A percentile compares a stretch with the other conserved stretches of the same genome.
These are phyloP conservation scores for Ormyrus thymus DNA, from an alignment of 2,888 invertebrate species.

Conservation along the genomic window DNA sequence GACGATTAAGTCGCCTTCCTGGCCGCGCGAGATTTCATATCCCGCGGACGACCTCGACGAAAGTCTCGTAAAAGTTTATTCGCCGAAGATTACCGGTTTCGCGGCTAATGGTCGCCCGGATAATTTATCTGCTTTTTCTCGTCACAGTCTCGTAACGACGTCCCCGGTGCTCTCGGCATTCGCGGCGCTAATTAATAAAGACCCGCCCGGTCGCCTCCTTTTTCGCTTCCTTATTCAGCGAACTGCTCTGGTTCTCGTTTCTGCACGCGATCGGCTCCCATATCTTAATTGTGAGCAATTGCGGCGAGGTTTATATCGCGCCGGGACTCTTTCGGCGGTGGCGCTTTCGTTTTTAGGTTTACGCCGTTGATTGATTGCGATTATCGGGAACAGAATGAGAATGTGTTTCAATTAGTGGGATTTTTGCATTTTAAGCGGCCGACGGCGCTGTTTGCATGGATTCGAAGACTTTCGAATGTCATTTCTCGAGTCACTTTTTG, in stretches of 20 bases:
- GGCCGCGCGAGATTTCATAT: conserved; percentile 43
- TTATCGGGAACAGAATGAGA: too few species aligned
- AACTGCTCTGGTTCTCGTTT: neutral
- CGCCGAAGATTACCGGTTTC: conserved; percentile 53
- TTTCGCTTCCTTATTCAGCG: neutral
- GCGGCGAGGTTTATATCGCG: too few species aligned
- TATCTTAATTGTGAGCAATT: too few species aligned
- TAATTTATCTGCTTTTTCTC: conserved; percentile 49
- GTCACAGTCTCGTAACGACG: conserved; percentile 23
- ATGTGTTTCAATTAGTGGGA: too few species aligned
- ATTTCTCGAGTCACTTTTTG: too few species aligned
- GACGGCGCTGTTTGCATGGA: too few species aligned
- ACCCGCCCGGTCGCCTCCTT: neutral
- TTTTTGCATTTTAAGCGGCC: too few species aligned
- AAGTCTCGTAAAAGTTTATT: conserved; percentile 57
- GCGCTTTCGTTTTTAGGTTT: too few species aligned
- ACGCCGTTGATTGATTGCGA: too few species aligned
- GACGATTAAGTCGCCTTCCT: conserved; percentile 58
- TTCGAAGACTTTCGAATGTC: too few species aligned
- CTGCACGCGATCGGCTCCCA: too few species aligned
- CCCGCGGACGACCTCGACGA: conserved; percentile 53
- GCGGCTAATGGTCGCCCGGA: conserved; percentile 28
- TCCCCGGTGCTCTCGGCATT: neutral
- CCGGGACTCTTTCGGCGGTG: too few species aligned
- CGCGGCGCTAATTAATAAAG: conserved; percentile 43